Base-by-base conservation (phyloP, 2,797 vertebrate species). In the Agapornis canus region DNA sequence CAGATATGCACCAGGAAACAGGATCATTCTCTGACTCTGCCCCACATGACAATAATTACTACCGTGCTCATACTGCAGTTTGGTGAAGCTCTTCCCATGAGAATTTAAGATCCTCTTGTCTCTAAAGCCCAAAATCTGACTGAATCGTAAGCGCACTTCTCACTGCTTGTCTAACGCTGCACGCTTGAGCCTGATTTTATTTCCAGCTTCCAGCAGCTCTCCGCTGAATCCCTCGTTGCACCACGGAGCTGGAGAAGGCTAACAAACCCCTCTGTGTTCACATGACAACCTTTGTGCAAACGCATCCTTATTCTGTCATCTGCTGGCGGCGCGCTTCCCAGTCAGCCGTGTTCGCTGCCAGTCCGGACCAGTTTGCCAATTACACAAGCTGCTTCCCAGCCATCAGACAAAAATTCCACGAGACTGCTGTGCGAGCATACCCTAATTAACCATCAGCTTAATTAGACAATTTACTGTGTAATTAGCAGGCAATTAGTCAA, bases 401-500 rank as follows among this genome's bases (percentile, higher is more conserved):
- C 98, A 98, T 98, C 98, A 98, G 98, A 98, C 97, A 97, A 97
- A 98, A 98, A 98, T 98, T 99, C 98, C 97, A 98, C 97, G 98
- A 98, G 98, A 99, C 98, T 98, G 98, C 98, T 99, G 99, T 98
- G 98, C 98, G 93, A 99, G 98, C 98, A 95, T 98, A 98, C 98
- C 98, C 98, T 99, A 99, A 99, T 99, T 99, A 99, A 99, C 98
- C 98, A 98, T 98, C 98, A 98, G 98, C 98, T 98, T 99, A 99
- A 99, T 99, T 99, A 99, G 98, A 99, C 98, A 99, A 99, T 99
- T 99, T 98, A 99, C 98, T 98, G 98, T 99, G 98, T 99, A 99
- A 99, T 99, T 99, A 99, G 98, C 98, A 98, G 98, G 98, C 98
- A 99, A 99, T 99, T 99, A 99, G 98, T 98, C 98, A 98, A 98